Evolutionary conservation across 2,888 invertebrate genomes (phyloP).

Genomic region (Macrophya annulata): DNA sequence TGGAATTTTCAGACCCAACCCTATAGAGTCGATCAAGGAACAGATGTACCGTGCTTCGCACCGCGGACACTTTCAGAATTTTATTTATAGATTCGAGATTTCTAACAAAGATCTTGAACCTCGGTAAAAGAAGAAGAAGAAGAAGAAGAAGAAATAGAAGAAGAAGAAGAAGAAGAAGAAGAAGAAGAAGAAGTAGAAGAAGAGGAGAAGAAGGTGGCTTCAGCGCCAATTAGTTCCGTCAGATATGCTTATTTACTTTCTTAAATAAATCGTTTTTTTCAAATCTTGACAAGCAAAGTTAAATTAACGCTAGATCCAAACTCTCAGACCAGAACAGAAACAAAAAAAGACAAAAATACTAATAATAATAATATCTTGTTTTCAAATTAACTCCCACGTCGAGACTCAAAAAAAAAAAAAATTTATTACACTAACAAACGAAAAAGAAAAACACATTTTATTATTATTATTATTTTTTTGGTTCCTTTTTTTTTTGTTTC

Average conservation of each 20-base stretch:
- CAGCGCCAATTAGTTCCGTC: constrained; percentile 55
- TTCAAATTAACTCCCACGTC: neutral
- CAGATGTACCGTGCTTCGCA: constrained; percentile 34
- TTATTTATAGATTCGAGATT: constrained; percentile 53
- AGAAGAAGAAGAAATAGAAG: neutral
- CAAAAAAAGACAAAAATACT: neutral
- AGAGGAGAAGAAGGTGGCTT: neutral
- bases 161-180: neutral
- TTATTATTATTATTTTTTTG: too few species aligned
- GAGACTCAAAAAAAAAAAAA: neutral
- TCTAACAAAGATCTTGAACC: constrained; percentile 52
- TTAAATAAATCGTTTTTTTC: constrained; percentile 9
- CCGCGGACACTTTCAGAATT: constrained; percentile 19
- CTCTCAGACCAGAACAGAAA: neutral
- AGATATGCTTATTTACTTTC: constrained; percentile 38
- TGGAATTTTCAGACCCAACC: constrained; percentile 13
- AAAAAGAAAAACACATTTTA: too few species aligned
- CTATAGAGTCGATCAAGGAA: constrained; percentile 17
- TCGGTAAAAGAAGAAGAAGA: neutral
- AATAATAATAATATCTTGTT: neutral
- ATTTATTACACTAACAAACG: neutral
- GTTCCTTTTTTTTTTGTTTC: too few species aligned
- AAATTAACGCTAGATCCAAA: neutral
- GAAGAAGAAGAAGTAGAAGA: neutral
- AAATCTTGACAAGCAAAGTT: neutral